Base-by-base conservation (phyloP, 2,113 vertebrate species). In the Cryptotis parvus region DNA sequence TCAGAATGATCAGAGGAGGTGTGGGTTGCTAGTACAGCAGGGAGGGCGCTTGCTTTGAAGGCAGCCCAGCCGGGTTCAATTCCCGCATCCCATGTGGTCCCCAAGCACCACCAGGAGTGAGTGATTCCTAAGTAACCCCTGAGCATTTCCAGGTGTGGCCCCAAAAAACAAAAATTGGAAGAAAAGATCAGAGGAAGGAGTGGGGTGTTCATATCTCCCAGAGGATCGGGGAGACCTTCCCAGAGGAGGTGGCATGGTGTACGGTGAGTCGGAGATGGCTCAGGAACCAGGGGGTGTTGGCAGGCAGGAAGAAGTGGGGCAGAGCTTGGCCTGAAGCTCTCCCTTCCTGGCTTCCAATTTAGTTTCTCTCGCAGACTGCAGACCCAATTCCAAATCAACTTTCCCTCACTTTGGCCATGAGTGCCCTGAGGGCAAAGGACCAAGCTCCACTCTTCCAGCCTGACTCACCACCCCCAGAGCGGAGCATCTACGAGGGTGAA, bases 301-400 rank as follows among this genome's bases (percentile, higher is more conserved):
- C 24, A 9, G 35, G 20, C 18, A 35, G 20, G 35, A 27, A 18
- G 63, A 4, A 70, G 43, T n/a, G 63, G 90, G 66, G 29, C 27
- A 3, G 69, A 24, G 15, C 70, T 58, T 1, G 20, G 27, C 33
- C 9, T 8, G 0, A 29, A 31, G 72, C 66, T 63, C 9, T 0
- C 1, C 1, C 16, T 41, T 58, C 75, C 18, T 15, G 22, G 33
- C 61, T 43, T 35, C 55, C 15, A 8, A 15, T n/a, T 86, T 6
- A 0, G 26, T 39, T 33, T 63, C 61, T 43, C 75, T 37, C 8
- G 26, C 49, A 41, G 58, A n/a, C 72, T 6, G 26, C 49, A 41
- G 58, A n/a, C 72, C 37, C 80, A 0, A 0, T 74, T 66, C 49
- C 20, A 35, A 26, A 24, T 74, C 58, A 18, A 6, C 9, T 76